These are phyloP conservation scores for Urocitellus parryii DNA, from an alignment of 2,113 vertebrate genomes.

Conservation along the genomic window DNA sequence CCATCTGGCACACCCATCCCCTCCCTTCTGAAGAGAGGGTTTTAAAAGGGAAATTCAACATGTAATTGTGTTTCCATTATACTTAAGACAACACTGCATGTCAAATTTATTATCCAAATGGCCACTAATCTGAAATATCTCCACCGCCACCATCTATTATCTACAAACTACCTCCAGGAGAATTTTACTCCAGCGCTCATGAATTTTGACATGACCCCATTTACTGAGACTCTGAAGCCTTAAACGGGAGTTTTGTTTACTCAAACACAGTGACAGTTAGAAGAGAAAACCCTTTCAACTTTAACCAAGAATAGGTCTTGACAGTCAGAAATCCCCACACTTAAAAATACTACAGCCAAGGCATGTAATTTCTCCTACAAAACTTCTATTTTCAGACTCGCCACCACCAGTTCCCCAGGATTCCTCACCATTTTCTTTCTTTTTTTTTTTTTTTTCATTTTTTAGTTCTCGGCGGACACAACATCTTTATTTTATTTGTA, in stretches of 20 bases:
- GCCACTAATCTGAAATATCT: neutral
- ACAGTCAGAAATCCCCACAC: neutral
- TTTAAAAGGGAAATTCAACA: neutral
- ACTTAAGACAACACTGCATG: neutral
- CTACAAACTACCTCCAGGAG: neutral
- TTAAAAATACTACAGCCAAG: conserved; percentile 4
- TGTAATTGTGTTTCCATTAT: neutral
- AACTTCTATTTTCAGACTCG: conserved; percentile 33
- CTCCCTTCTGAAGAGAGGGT: neutral
- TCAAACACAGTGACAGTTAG: neutral
- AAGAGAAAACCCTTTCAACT: conserved; percentile 22
- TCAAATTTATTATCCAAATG: neutral
- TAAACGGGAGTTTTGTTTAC: conserved; percentile 1
- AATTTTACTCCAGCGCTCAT: neutral
- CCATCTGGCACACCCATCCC: neutral
- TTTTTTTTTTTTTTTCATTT: no score
- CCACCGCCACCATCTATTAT: neutral
- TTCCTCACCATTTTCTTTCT: neutral
- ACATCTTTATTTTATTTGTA: no score
- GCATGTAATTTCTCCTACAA: conserved; percentile 21
- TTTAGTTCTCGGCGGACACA: no score
- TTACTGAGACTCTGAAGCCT: neutral
- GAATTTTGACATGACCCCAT: neutral
- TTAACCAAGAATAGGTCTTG: conserved; percentile 41
- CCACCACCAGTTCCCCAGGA: neutral